Evolutionary conservation across 2,888 invertebrate genomes (phyloP), one percentile per base, ranked within the genome.

Genomic region (Nemotelus pantherinus): DNA sequence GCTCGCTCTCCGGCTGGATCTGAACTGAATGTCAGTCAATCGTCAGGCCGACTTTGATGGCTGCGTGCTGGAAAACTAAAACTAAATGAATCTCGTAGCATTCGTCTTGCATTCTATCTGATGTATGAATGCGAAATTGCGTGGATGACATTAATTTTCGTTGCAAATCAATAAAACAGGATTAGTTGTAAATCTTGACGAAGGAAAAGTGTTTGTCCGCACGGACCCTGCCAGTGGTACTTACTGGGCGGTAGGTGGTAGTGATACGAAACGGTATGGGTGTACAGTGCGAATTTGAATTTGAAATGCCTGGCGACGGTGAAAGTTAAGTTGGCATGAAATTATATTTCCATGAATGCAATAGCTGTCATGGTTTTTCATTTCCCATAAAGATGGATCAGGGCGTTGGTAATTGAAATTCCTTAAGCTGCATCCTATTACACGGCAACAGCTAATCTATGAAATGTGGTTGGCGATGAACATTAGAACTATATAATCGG

Each of bases 321-420:
- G 71, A 71, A 71, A 71, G 71, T 71, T 55, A 71, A 71, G 44
- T 57, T 71, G 71, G 55, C 71, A 44, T 71, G 71, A 71, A 71
- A 71, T 71, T 71, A 43, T 71, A 25, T 25, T 55, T 71, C 44
- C 53, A 25, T 9, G 43, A 63, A 43, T 63, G 41, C 5, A 43
- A n/a, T 58, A 5, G 58, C 2, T 39, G 58, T n/a, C 58, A 4
- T 53, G 25, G 25, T 25, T 25, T 25, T 25, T 25, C 25, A 25
- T 25, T 25, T 25, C 25, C 25, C 25, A 25, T 25, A 25, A 25
- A 41, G 63, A 43, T 41, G 63, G 2, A 43, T 41, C 7, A 43
- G 25, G 2, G 41, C 39, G 41, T 4, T 3, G 39, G 4, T 7
- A 63, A 63, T 63, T 63, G 63, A 63, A 63, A 63, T 63, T 63